Percentiles rank a stretch among this genome's conserved stretches.
Conservation (phyloP, 2,113 vertebrate species). For the Poecilia latipinna region DNA sequence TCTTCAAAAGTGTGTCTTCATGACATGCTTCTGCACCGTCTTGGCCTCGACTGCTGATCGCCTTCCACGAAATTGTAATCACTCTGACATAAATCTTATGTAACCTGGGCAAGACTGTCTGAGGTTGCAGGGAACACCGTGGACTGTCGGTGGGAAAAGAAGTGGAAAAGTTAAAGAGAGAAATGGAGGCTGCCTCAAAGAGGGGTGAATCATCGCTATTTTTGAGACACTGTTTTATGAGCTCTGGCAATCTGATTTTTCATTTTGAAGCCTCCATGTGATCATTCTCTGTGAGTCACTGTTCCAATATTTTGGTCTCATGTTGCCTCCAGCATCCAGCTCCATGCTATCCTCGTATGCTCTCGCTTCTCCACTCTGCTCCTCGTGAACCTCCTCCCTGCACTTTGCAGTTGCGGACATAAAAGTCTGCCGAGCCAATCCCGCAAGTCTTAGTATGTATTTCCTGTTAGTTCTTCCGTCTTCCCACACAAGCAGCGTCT, state of each 20-base stretch:
- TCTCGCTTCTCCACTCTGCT: constrained; percentile 31
- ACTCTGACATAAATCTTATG: constrained; percentile 9
- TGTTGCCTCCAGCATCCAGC: constrained; percentile 41
- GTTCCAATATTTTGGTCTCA: constrained; percentile 59
- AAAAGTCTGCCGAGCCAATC: constrained; percentile 65
- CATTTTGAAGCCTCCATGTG: constrained; percentile 44
- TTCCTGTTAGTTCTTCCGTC: constrained; percentile 64
- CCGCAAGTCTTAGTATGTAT: constrained; percentile 69
- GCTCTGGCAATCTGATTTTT: constrained; percentile 42
- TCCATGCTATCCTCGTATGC: constrained; percentile 46
- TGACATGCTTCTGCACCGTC: not conserved
- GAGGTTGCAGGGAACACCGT: constrained; percentile 2
- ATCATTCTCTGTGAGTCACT: constrained; percentile 58
- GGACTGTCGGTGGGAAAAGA: constrained; percentile 6
- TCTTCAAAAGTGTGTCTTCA: not conserved
- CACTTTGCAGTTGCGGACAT: constrained; percentile 53
- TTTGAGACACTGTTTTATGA: constrained; percentile 48
- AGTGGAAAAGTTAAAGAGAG: constrained; percentile 14
- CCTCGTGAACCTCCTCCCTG: constrained; percentile 40
- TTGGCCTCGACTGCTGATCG: not conserved
- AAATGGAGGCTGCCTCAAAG: constrained; percentile 36
- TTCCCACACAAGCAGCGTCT: constrained; percentile 63
- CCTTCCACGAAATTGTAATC: not conserved
- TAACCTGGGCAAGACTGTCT: constrained; percentile 14
- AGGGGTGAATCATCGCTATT: constrained; percentile 63